Evolutionary conservation across 2,797 vertebrate genomes (phyloP).

Genomic region (Argyrosomus regius): DNA sequence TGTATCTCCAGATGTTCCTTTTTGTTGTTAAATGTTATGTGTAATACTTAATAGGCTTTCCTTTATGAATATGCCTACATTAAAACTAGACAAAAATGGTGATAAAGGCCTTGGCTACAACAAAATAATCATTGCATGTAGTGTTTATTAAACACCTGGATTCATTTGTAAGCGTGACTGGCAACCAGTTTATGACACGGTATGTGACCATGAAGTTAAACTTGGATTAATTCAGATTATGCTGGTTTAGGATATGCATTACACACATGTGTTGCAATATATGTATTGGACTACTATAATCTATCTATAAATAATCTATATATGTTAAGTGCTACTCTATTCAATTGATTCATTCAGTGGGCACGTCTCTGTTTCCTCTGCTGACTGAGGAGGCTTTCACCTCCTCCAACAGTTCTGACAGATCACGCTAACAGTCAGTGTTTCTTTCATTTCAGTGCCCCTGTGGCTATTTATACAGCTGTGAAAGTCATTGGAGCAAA

Average conservation of each 20-base stretch:
- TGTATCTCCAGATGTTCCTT: not conserved
- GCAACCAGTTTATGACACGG: constrained; percentile 3
- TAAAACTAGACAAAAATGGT: not conserved
- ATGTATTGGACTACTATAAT: not conserved
- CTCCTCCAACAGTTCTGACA: constrained; percentile 14
- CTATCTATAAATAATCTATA: constrained; percentile 24
- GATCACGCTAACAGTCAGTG: not conserved
- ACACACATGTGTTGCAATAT: constrained; percentile 9
- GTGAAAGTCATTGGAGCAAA: constrained; percentile 42
- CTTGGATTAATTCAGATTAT: constrained; percentile 48
- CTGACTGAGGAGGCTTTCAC: constrained; percentile 17
- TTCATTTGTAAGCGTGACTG: constrained; percentile 32
- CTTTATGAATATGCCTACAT: not conserved
- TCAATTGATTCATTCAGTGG: constrained; percentile 21
- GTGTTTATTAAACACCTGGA: constrained; percentile 11
- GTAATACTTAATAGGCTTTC: not conserved
- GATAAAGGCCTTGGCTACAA: not conserved
- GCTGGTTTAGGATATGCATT: constrained; percentile 36
- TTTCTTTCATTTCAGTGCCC: constrained; percentile 13
- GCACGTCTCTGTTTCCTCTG: not conserved
- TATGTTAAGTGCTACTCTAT: constrained; percentile 39
- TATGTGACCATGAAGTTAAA: constrained; percentile 41
- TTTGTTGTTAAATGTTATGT: not conserved
- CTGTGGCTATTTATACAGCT: constrained; percentile 39
- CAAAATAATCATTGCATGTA: not conserved